Evolutionary conservation across 2,888 invertebrate genomes (phyloP).

Genomic region (Apodemia zela): DNA sequence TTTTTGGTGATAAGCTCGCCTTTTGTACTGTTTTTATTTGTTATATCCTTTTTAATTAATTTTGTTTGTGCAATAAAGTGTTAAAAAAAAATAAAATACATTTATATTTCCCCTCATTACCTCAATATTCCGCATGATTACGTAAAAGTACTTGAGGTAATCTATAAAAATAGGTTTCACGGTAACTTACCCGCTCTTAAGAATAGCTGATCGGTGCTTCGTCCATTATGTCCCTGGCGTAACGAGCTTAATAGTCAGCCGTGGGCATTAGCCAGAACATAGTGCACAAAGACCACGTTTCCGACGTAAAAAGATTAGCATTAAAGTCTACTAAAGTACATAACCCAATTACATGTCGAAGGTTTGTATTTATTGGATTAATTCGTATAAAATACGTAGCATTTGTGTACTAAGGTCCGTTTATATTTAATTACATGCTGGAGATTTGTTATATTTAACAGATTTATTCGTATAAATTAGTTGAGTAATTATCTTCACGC

Average conservation of each 20-base stretch:
- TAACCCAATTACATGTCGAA: slow-evolving; percentile 31
- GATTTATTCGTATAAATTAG: no score
- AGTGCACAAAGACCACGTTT: slow-evolving; percentile 16
- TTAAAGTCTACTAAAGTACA: slow-evolving; percentile 28
- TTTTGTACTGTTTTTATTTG: no score
- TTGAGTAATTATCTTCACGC: no score
- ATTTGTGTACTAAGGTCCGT: background rate
- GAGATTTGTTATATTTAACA: no score
- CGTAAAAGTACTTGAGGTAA: slow-evolving; percentile 4
- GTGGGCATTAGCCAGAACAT: slow-evolving; percentile 18
- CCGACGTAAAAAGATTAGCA: slow-evolving; percentile 30
- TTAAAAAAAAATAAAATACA: no score
- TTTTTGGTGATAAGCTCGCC: no score
- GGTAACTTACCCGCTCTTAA: slow-evolving; percentile 12
- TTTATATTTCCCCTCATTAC: no score
- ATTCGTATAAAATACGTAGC: slow-evolving; percentile 18
- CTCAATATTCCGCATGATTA: background rate
- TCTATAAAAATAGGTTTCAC: slow-evolving; percentile 16
- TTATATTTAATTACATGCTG: background rate
- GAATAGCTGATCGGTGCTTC: slow-evolving; percentile 19
- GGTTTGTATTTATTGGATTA: slow-evolving; percentile 29
- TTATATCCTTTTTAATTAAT: no score
- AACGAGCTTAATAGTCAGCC: slow-evolving; percentile 20
- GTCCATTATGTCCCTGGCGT: slow-evolving; percentile 19
- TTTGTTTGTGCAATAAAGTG: no score